phyloP scores from a whole-genome alignment of 1,140 invertebrate species.

The Caenorhabditis latens region DNA sequence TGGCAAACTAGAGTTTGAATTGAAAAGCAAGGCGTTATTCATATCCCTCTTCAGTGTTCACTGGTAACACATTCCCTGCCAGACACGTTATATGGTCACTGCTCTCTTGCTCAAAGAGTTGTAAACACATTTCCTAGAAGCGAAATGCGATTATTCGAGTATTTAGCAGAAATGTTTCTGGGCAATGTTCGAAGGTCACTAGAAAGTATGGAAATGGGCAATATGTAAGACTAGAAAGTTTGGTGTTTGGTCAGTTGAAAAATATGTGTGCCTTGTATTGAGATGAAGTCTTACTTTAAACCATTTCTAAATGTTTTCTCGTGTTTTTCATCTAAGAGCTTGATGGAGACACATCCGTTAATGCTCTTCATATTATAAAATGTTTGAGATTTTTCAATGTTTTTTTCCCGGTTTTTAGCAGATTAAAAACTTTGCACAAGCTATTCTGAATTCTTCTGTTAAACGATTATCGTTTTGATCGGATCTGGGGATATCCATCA shows the following conservation, averaged over 20 bases:
- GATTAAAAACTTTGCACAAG: too few relatives aligned
- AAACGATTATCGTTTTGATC: too few relatives aligned
- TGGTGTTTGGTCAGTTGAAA: constrained; percentile 26
- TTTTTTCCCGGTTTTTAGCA: too few relatives aligned
- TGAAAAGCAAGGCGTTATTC: not conserved
- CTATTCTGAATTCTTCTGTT: too few relatives aligned
- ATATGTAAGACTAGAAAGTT: not conserved
- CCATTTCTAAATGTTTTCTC: not conserved
- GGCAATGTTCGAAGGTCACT: constrained; percentile 41
- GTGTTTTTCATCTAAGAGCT: not conserved
- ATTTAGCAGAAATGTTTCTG: constrained; percentile 19
- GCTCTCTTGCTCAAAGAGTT: constrained; percentile 1
- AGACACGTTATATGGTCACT: constrained; percentile 16
- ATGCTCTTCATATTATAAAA: too few relatives aligned
- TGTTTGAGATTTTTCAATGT: too few relatives aligned
- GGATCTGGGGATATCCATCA: too few relatives aligned
- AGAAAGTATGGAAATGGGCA: not conserved
- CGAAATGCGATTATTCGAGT: constrained; percentile 28
- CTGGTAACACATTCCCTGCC: not conserved
- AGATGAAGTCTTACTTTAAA: not conserved
- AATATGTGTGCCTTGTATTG: not conserved
- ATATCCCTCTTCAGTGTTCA: not conserved
- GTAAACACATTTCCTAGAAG: constrained; percentile 39
- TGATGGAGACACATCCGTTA: too few relatives aligned
- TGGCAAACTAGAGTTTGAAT: too few relatives aligned